Evolutionary conservation across 2,797 vertebrate species (phyloP), one percentile per base, ranked within the genome.

Genomic region (Chromis chromis): DNA sequence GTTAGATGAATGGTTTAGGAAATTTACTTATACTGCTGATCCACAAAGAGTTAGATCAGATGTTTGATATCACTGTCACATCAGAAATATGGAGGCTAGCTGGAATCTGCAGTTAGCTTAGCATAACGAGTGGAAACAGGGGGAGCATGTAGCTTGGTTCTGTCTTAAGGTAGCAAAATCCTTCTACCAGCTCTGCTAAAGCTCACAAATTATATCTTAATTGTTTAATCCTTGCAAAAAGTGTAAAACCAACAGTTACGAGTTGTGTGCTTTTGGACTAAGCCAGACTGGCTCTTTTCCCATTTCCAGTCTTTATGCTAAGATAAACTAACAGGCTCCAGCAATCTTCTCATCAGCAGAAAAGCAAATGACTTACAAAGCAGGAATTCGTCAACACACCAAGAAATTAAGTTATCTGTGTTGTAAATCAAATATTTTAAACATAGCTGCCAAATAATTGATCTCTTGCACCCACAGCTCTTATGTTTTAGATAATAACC

Each of bases 51-150:
- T 48, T 46, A 36, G 24, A 53, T 63, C 50, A 65, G 17, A 61
- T 8, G 28, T 64, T 21, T 59, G 2, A 58, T n/a, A 53, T 3
- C 22, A 3, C 11, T 44, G 13, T 31, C 11, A 65, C 4, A 21
- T 54, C 50, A 46, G 25, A 36, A 53, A 63, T 53, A 66, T 59
- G 27, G 48, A 19, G 28, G 24, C 16, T 46, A 71, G 24, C 27
- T 21, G 22, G 36, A 28, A 28, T 50, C 19, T 28, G 62, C 50
- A 39, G 31, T 6, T 61, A 46, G 10, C 44, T 24, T 65, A 54
- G 52, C 24, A 39, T 65, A 27, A 22, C 44, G 8, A 19, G 21
- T 11, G 4, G 24, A 16, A 2, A 68, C 39, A 60, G 1, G 36
- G 33, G 16, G 14, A 21, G 3, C 6, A 22, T 7, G 44, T 12